A percentile compares a stretch with the other conserved stretches of the same genome.
These are phyloP conservation scores for Tursiops truncatus DNA, from an alignment of 2,113 vertebrate species.

Conservation along the genomic window DNA sequence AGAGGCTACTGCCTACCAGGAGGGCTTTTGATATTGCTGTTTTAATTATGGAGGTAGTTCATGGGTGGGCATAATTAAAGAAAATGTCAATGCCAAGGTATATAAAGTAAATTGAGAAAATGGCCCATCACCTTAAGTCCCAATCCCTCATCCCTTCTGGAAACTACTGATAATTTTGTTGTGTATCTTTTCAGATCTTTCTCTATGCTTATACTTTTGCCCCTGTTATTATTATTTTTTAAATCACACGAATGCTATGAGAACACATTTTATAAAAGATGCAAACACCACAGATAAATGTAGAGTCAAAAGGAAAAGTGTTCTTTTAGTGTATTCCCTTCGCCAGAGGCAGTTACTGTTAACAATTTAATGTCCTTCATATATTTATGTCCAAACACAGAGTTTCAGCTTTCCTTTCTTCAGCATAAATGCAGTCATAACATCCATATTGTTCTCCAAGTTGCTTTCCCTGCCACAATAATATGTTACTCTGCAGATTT, in stretches of 20 bases:
- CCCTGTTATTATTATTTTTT: slow-evolving; percentile 7
- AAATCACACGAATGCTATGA: neutral
- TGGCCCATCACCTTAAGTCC: neutral
- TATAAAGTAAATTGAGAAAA: slow-evolving; percentile 9
- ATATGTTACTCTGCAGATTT: neutral
- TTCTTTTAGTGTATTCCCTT: neutral
- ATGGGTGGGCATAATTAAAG: neutral
- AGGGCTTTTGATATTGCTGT: neutral
- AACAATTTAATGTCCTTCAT: neutral
- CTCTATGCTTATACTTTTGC: neutral
- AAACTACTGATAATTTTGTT: neutral
- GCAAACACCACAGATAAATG: neutral
- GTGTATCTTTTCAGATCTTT: neutral
- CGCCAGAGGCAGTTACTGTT: neutral
- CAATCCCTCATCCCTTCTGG: neutral
- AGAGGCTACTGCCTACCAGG: neutral
- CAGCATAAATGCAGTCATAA: neutral
- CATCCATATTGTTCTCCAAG: neutral
- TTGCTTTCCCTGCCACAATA: neutral
- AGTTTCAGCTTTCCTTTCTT: neutral
- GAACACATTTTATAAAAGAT: neutral
- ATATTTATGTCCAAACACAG: neutral
- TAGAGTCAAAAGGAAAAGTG: neutral
- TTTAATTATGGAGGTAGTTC: neutral
- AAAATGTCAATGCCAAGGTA: neutral